Evolutionary conservation across 2,888 invertebrate genomes (phyloP).

Genomic region (Dastarcus helophoroides): DNA sequence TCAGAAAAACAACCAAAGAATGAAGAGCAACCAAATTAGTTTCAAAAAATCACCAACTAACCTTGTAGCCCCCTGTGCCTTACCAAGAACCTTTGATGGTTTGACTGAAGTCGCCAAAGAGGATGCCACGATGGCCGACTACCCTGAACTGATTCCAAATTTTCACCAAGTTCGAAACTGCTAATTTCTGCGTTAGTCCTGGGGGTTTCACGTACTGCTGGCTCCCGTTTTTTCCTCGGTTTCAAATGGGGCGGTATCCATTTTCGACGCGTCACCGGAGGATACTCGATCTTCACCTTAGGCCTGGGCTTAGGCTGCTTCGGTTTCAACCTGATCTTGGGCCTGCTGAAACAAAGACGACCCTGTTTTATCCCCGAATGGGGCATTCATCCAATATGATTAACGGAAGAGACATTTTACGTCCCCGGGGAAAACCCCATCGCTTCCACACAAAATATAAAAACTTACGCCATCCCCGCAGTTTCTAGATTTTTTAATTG

Average conservation of each 20-base stretch:
- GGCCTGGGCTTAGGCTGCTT: conserved; percentile 15
- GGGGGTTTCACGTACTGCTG: conserved; percentile 27
- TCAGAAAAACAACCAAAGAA: too few relatives aligned
- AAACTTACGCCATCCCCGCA: too few relatives aligned
- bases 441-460: too few relatives aligned
- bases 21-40: too few relatives aligned
- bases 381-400: too few relatives aligned
- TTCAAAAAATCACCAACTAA: too few relatives aligned
- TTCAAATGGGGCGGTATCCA: conserved; percentile 32
- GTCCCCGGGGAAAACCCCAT: too few relatives aligned
- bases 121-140: conserved; percentile 17
- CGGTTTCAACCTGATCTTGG: background rate
- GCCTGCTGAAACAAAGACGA: too few relatives aligned
- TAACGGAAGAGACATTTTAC: too few relatives aligned
- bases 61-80: conserved; percentile 31
- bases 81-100: conserved; percentile 24
- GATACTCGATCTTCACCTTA: conserved; percentile 26
- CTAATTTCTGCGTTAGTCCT: conserved; percentile 25
- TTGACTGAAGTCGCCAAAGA: conserved; percentile 28
- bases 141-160: conserved; percentile 28
- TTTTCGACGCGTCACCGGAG: conserved; percentile 30
- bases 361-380: too few relatives aligned
- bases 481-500: too few relatives aligned
- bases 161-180: conserved; percentile 26
- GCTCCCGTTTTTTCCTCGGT: conserved; percentile 14